Conservation (phyloP, 2,888 invertebrate genomes). For the Lasioglossum zephyrum region DNA sequence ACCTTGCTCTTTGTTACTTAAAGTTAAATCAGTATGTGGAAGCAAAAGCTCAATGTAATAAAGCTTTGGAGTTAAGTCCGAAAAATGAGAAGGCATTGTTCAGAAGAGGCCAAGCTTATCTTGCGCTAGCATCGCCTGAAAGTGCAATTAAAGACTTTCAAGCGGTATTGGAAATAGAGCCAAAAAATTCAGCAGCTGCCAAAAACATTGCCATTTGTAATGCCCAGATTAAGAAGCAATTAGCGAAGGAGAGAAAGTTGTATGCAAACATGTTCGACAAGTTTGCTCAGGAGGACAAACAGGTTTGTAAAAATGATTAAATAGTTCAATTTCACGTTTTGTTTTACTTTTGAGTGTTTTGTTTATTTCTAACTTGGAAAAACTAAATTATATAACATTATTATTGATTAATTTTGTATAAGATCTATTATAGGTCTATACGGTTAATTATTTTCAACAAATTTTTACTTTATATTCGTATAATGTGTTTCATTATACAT, state of each 20-base stretch:
- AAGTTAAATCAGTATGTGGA: constrained; percentile 90
- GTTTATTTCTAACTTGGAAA: not conserved
- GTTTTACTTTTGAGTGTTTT: constrained; percentile 15
- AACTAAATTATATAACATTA: not conserved
- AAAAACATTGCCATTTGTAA: constrained; percentile 91
- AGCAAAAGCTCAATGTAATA: constrained; percentile 90
- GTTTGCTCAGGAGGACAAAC: constrained; percentile 91
- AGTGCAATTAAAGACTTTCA: constrained; percentile 92
- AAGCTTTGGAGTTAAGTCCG: constrained; percentile 90
- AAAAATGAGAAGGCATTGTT: constrained; percentile 95
- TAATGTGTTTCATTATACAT: constrained; percentile 71
- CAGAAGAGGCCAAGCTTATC: constrained; percentile 92
- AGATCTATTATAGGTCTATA: not conserved
- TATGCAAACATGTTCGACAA: constrained; percentile 98
- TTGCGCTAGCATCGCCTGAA: constrained; percentile 91
- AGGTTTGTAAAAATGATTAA: constrained; percentile 82
- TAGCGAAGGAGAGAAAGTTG: constrained; percentile 92
- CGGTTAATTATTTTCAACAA: constrained; percentile 10
- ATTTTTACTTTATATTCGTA: constrained; percentile 4
- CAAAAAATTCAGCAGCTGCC: constrained; percentile 94
- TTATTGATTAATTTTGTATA: not conserved
- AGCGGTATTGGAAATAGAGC: constrained; percentile 90
- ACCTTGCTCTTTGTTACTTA: constrained; percentile 92
- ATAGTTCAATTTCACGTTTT: constrained; percentile 28
- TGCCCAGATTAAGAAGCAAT: constrained; percentile 90